Percentiles rank a stretch among this genome's conserved stretches.
phyloP scores from a whole-genome alignment of 2,113 vertebrate genomes.

The Varanus komodoensis region DNA sequence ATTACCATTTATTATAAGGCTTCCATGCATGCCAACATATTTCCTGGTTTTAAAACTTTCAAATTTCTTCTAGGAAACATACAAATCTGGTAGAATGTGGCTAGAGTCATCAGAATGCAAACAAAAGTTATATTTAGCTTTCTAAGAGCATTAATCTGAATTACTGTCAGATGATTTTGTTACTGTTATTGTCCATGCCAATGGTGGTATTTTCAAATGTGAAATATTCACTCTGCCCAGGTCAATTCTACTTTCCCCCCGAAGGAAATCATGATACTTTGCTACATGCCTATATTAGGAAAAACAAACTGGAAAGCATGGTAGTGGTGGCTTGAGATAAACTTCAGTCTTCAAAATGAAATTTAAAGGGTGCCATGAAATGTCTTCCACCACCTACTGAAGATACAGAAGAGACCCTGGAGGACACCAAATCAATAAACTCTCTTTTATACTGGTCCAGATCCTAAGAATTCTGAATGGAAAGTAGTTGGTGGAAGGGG shows the following conservation, averaged over 20 bases:
- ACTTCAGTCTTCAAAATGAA: background rate
- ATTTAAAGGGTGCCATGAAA: background rate
- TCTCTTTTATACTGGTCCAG: too few relatives aligned
- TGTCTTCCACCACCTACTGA: too few relatives aligned
- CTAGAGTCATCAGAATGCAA: conserved; percentile 45
- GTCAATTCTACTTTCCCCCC: background rate
- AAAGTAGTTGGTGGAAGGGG: too few relatives aligned
- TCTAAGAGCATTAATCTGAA: conserved; percentile 32
- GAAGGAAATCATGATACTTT: background rate
- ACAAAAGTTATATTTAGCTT: conserved; percentile 29
- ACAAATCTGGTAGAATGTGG: conserved; percentile 25
- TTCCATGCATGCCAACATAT: conserved; percentile 32
- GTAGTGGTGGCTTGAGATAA: background rate
- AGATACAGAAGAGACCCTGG: too few relatives aligned
- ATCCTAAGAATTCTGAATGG: too few relatives aligned
- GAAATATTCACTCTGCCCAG: background rate
- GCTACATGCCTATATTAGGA: background rate
- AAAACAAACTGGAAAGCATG: background rate
- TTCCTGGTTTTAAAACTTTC: conserved; percentile 35
- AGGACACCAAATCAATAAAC: too few relatives aligned
- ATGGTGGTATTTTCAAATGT: background rate
- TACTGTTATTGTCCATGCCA: background rate
- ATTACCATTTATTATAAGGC: background rate
- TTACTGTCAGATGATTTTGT: background rate
- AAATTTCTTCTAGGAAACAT: conserved; percentile 39